Base-by-base conservation (phyloP, 2,113 vertebrate genomes). In the Lepidothrix coronata region DNA sequence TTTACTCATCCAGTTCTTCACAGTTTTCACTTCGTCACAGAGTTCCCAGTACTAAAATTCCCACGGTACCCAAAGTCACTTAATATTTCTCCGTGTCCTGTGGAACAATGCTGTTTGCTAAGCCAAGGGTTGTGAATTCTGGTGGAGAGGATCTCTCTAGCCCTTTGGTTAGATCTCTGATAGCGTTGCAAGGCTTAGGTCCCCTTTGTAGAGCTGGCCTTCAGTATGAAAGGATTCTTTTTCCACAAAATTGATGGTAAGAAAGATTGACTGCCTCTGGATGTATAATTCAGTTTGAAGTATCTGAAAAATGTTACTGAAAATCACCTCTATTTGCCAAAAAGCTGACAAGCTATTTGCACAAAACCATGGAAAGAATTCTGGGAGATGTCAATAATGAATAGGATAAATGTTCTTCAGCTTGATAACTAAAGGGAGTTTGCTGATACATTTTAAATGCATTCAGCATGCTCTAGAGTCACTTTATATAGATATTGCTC, bases 331-430 rank as follows among this genome's bases (percentile, higher is more conserved):
- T 76, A 51, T 92, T 95, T 96, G 89, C 85, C 82, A 91, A 94
- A 93, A 93, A 87, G 52, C 63, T 92, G 95, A 94, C 89, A 95
- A 96, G 89, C 87, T 89, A 86, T 90, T 96, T 94, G 81, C 85
- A 91, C 88, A 88, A 93, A 95, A 57, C 19, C 61, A 79, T 19
- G 11, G 73, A 76, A 81, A 70, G 95, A 58, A 95, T 95, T 86
- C 83, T 92, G 71, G 84, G 85, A 97, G 74, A 79, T 93, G 76
- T 76, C 95, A 94, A 85, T 96, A 95, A 95, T 63, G 92, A 93
- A 58, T 33, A 84, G 91, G 86, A 96, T 84, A 93, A 93, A 92
- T 84, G 63, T 76, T 95, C 88, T 95, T 39, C 65, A 88, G 75
- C 72, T 73, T 88, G 87, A 92, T 95, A 96, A 88, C 65, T 90